Evolutionary conservation across 2,888 invertebrate genomes (phyloP), one percentile per base, ranked within the genome.

Genomic region (Chrysopilus asiliformis): DNA sequence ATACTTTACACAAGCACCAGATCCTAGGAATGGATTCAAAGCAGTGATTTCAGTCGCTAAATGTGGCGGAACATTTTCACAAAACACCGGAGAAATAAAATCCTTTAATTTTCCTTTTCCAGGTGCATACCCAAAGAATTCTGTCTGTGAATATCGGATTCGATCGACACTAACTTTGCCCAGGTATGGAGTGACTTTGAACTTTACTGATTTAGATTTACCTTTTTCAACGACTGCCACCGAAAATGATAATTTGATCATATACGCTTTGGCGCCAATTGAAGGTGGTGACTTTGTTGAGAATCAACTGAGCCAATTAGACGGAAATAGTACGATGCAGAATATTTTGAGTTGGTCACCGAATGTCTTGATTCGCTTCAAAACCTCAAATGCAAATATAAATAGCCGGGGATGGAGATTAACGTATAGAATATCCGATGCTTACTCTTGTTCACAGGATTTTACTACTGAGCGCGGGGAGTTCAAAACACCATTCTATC

Each of bases 21-120:
- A 76, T 37, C 86, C 86, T 0, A 72, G 72, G 43, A 76, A 77
- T 56, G 87, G 87, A 7, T 89, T 90, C 54, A 75, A 74, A 53
- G 80, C 53, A 1, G 52, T 51, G 12, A 46, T 60, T 0, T 56
- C 58, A 2, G 42, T 64, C 1, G 53, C 52, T 14, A 43, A 33
- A 1, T 86, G 85, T 56, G 85, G 85, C 12, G 89, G 90, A n/a
- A 76, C 76, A 2, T 64, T 74, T 32, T 54, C 70, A 22, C 53
- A 70, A 28, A 48, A 36, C 35, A 52, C 38, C 6, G 84, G 82
- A 1, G 56, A 65, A 32, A 59, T 91, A 16, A 64, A 57, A 2
- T 81, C 82, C 4, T 79, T 80, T 0, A 72, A 76, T 47, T 85
- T 76, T 57, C 85, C 85, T 1, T 57, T 64, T 20, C 52, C 63